These are phyloP conservation scores for Bothrops jararaca DNA, from an alignment of 2,113 vertebrate genomes.

Conservation along the genomic window DNA sequence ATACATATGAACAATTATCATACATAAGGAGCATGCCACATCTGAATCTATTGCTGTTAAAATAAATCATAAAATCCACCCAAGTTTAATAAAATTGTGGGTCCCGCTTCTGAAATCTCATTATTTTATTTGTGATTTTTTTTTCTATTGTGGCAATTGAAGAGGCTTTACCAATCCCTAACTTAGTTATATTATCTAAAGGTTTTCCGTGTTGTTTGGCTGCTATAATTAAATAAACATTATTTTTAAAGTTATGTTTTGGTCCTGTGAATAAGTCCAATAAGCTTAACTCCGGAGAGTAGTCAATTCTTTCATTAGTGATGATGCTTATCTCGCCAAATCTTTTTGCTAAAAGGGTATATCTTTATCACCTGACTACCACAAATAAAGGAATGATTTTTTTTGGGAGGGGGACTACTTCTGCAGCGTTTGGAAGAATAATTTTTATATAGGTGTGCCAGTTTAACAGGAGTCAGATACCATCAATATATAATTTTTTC, in stretches of 20 bases:
- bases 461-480: neutral
- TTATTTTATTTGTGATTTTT: neutral
- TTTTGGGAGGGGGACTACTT: neutral
- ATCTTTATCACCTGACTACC: neutral
- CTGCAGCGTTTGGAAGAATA: too few relatives aligned
- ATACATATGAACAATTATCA: neutral
- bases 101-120: neutral
- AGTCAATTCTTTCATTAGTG: neutral
- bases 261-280: neutral
- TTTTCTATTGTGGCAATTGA: neutral
- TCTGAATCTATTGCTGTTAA: neutral
- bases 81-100: neutral
- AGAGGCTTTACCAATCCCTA: neutral
- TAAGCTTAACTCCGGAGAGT: neutral
- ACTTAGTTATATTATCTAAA: neutral
- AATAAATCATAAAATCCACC: neutral
- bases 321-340: neutral
- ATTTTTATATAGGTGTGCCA: too few relatives aligned
- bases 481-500: neutral
- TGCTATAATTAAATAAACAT: neutral
- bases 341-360: too few relatives aligned
- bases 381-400: neutral
- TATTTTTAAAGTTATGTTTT: neutral
- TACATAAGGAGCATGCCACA: neutral
- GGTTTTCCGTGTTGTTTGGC: neutral